phyloP scores from a whole-genome alignment of 2,113 vertebrate genomes.

The Bubo blakistoni region DNA sequence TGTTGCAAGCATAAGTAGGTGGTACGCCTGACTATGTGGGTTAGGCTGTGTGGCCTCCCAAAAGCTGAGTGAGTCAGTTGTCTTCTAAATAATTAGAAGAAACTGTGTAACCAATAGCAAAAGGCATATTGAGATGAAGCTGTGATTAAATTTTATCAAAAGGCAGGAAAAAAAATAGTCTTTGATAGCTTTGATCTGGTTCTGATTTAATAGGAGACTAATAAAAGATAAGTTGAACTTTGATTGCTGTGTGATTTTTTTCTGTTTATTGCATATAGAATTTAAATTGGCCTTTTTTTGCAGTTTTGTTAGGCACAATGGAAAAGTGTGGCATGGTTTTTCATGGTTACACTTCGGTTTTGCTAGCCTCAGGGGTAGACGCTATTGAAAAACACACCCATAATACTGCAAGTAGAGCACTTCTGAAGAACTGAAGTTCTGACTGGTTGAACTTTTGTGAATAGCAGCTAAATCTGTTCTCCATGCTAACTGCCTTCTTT shows the following conservation, averaged over 20 bases:
- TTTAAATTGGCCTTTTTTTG: background rate
- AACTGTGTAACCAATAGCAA: background rate
- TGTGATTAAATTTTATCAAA: background rate
- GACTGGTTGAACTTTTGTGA: background rate
- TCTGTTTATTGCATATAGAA: background rate
- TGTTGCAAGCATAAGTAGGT: accelerated
- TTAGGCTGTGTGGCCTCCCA: background rate
- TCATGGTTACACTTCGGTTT: background rate
- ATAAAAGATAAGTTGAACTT: accelerated
- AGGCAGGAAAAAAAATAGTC: background rate
- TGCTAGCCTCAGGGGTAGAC: background rate
- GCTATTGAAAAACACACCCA: accelerated
- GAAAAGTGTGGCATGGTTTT: accelerated
- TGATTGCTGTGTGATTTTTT: background rate
- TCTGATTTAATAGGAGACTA: background rate
- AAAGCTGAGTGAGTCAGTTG: background rate
- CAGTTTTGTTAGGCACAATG: accelerated
- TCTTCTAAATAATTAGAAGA: background rate
- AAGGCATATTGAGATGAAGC: background rate
- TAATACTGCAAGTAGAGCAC: too few relatives aligned
- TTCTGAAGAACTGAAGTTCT: accelerated
- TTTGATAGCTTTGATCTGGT: background rate
- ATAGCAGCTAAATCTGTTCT: background rate
- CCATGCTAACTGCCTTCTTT: background rate
- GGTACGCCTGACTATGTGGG: accelerated